Percentiles rank a stretch among this genome's conserved stretches.
Evolutionary conservation across 1,140 invertebrate genomes (phyloP).

Genomic region (Potamilus streckersoni): DNA sequence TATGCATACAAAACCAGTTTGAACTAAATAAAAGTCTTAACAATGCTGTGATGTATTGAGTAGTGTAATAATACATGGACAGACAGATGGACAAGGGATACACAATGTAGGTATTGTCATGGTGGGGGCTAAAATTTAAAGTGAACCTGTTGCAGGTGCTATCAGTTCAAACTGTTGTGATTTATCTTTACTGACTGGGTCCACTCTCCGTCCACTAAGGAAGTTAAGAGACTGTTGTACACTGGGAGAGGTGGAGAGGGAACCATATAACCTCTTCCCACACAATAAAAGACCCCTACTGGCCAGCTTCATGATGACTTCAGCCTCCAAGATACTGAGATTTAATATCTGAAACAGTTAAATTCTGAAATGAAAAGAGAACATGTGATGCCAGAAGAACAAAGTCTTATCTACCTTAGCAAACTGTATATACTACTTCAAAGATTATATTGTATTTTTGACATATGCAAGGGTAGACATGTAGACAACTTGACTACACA

Average conservation of each 20-base stretch:
- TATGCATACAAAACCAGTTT: not conserved
- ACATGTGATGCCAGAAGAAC: too few relatives aligned
- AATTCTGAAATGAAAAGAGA: too few relatives aligned
- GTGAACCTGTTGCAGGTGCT: slow-evolving; percentile 59
- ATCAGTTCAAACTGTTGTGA: slow-evolving; percentile 47
- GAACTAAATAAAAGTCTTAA: not conserved
- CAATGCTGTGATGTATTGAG: not conserved
- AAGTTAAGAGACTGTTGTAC: slow-evolving; percentile 60
- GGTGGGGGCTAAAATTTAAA: not conserved
- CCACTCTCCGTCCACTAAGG: slow-evolving; percentile 50
- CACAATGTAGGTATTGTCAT: not conserved
- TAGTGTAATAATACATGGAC: not conserved
- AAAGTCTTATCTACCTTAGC: too few relatives aligned
- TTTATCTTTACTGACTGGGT: slow-evolving; percentile 34
- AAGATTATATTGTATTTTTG: too few relatives aligned
- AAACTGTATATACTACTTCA: too few relatives aligned
- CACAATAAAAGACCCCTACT: too few relatives aligned
- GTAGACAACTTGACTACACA: too few relatives aligned
- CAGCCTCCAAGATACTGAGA: too few relatives aligned
- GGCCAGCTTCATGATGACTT: too few relatives aligned
- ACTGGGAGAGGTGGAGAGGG: slow-evolving; percentile 13
- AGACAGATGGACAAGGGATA: not conserved
- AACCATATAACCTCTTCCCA: not conserved
- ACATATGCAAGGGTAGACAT: too few relatives aligned
- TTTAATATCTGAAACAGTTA: too few relatives aligned